These are phyloP conservation scores for Mesorhabditis spiculigera DNA, from an alignment of 2,888 invertebrate genomes.

Conservation along the genomic window DNA sequence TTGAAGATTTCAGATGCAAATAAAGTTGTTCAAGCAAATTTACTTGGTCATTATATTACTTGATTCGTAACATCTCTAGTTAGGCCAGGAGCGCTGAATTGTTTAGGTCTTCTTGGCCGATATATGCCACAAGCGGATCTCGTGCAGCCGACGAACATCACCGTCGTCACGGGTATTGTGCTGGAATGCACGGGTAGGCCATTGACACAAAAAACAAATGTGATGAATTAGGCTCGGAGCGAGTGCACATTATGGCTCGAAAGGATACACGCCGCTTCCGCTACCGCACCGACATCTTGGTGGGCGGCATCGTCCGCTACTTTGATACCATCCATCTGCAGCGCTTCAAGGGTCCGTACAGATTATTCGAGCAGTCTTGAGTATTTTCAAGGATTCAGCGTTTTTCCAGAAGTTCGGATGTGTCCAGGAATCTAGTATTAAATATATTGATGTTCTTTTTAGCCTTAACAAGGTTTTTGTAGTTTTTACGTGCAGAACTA, in stretches of 20 bases:
- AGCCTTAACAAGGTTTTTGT: too few relatives aligned
- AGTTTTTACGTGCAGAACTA: too few relatives aligned
- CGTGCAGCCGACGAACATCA: conserved; percentile 56
- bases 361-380: too few relatives aligned
- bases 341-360: conserved; percentile 41
- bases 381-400: too few relatives aligned
- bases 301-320: conserved; percentile 56
- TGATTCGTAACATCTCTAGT: too few relatives aligned
- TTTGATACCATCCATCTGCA: conserved; percentile 57
- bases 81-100: neutral
- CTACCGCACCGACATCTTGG: conserved; percentile 52
- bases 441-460: too few relatives aligned
- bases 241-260: conserved; percentile 51
- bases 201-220: neutral
- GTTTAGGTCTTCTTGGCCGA: conserved; percentile 37
- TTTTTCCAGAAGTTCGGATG: too few relatives aligned
- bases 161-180: conserved; percentile 53
- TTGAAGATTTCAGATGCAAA: too few relatives aligned
- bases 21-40: too few relatives aligned
- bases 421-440: too few relatives aligned
- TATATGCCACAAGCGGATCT: conserved; percentile 52
- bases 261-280: conserved; percentile 56
- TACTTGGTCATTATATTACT: too few relatives aligned
- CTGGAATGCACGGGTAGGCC: conserved; percentile 31
- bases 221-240: conserved; percentile 28